A percentile compares a stretch with the other conserved stretches of the same genome.
These are phyloP conservation scores for Euspilapteryx auroguttella DNA, from an alignment of 2,888 invertebrate genomes.

Conservation along the genomic window DNA sequence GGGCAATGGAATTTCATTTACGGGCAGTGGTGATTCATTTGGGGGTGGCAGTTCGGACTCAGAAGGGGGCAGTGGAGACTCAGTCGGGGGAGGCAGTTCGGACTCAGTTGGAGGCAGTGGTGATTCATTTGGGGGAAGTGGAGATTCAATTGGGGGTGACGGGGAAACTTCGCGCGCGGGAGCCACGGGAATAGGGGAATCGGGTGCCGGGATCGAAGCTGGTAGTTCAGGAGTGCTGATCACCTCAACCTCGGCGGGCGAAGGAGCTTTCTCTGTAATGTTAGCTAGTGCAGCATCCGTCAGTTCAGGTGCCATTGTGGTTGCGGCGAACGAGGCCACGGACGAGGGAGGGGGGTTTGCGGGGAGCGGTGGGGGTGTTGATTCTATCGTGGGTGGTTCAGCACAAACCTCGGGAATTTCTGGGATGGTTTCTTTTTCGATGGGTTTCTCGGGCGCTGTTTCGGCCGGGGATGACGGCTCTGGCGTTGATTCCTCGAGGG, in stretches of 20 bases:
- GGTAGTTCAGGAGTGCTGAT: too few species aligned
- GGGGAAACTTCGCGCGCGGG: background rate
- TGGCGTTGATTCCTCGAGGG: slow-evolving; percentile 34
- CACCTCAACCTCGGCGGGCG: background rate
- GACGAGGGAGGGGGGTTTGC: slow-evolving; percentile 75
- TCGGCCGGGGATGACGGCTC: slow-evolving; percentile 21
- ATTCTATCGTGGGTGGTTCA: slow-evolving; percentile 63
- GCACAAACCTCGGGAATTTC: slow-evolving; percentile 61
- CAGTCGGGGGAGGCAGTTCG: background rate
- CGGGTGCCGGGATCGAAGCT: background rate
- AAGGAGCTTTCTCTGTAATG: background rate
- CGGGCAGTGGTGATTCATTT: too few species aligned
- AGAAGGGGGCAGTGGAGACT: too few species aligned
- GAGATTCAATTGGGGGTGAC: background rate
- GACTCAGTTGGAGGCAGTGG: background rate
- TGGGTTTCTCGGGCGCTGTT: slow-evolving; percentile 24
- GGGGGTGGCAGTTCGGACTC: too few species aligned
- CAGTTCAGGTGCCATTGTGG: slow-evolving; percentile 64
- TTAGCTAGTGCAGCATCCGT: slow-evolving; percentile 16
- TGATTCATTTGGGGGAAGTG: too few species aligned
- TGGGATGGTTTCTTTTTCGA: slow-evolving; percentile 32
- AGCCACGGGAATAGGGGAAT: background rate
- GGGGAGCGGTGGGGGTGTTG: slow-evolving; percentile 72
- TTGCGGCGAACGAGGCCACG: slow-evolving; percentile 73
- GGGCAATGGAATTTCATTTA: too few species aligned